Conservation (phyloP, 1,140 invertebrate species). For the Holotrichia oblita region DNA sequence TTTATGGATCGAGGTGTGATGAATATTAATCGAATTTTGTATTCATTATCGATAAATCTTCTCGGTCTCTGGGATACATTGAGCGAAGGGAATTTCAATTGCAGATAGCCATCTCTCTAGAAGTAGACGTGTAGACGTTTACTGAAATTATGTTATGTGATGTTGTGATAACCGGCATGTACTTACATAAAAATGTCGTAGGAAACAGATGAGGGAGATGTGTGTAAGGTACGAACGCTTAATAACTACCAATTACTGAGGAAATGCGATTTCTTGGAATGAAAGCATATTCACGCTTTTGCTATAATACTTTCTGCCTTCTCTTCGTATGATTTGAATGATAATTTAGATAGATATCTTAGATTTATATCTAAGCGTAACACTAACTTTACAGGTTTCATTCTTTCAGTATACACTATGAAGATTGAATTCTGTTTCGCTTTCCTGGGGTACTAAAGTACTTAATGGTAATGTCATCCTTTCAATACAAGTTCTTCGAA, state of each 20-base stretch:
- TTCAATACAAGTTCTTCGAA: too few relatives aligned
- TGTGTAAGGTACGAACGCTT: background rate
- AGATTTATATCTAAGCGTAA: too few relatives aligned
- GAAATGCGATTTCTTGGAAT: slow-evolving; percentile 1
- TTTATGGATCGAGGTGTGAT: slow-evolving; percentile 24
- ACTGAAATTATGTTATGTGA: slow-evolving; percentile 25
- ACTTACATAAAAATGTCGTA: slow-evolving; percentile 8
- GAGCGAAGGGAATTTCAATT: slow-evolving; percentile 21
- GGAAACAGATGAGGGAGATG: background rate
- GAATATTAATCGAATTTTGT: slow-evolving; percentile 30
- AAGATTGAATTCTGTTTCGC: too few relatives aligned
- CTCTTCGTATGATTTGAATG: too few relatives aligned
- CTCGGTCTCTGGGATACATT: background rate
- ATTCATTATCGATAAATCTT: slow-evolving; percentile 36
- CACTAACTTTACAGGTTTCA: too few relatives aligned
- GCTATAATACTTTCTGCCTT: too few relatives aligned
- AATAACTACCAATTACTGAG: background rate
- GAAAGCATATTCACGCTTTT: too few relatives aligned
- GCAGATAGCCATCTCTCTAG: slow-evolving; percentile 10
- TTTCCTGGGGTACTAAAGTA: too few relatives aligned
- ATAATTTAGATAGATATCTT: too few relatives aligned
- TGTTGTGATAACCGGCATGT: background rate
- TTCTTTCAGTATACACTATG: too few relatives aligned
- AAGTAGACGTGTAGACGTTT: slow-evolving; percentile 4
- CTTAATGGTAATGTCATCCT: too few relatives aligned